Evolutionary conservation across 2,797 vertebrate genomes (phyloP).

Genomic region (Xerus rutilus): DNA sequence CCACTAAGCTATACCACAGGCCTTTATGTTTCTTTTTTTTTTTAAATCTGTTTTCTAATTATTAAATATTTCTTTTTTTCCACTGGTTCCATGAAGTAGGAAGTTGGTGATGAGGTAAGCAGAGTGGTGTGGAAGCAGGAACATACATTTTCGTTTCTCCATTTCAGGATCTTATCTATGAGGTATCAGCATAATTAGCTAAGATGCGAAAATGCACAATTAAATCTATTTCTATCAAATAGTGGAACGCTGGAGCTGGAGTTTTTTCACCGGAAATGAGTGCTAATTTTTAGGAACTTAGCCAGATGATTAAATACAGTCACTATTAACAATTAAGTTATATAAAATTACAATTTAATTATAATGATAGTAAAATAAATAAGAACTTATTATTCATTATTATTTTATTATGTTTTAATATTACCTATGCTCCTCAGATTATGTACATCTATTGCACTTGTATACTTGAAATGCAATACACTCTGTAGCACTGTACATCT

Average conservation of each 20-base stretch:
- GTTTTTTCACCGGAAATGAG: background rate
- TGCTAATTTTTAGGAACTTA: background rate
- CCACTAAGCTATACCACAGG: background rate
- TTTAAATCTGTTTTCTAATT: background rate
- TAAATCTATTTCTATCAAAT: constrained; percentile 3
- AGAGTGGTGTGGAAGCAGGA: background rate
- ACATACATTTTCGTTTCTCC: background rate
- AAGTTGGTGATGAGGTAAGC: background rate
- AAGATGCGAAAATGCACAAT: background rate
- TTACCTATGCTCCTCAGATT: background rate
- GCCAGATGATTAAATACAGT: background rate
- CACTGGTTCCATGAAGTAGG: background rate
- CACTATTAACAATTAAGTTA: constrained; percentile 8
- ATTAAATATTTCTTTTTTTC: background rate
- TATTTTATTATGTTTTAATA: background rate
- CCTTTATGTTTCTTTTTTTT: background rate
- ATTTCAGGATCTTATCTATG: background rate
- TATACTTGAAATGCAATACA: background rate
- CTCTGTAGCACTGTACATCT: background rate
- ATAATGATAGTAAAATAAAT: background rate
- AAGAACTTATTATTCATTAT: background rate
- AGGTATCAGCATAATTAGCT: background rate
- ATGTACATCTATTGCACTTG: background rate
- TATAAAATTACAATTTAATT: background rate
- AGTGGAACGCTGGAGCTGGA: background rate